phyloP scores from a whole-genome alignment of 2,888 invertebrate species.

The Pseudococcus longispinus region DNA sequence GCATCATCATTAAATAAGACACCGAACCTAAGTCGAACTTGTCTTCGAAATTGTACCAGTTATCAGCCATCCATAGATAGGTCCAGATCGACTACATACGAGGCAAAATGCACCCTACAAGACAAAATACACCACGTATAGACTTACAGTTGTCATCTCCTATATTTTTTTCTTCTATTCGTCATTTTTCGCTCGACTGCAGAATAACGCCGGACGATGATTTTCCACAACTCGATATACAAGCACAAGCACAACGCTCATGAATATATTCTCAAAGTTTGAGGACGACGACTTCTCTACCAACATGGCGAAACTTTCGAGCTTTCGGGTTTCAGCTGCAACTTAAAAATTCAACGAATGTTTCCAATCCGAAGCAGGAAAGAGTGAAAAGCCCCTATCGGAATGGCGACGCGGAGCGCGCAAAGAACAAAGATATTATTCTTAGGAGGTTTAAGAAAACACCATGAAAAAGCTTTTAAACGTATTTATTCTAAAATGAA shows the following conservation, averaged over 20 bases:
- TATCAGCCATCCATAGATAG: background rate
- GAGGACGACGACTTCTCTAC: background rate
- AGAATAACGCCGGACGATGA: background rate
- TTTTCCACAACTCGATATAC: background rate
- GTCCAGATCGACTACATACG: background rate
- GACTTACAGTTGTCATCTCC: background rate
- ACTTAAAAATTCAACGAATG: background rate
- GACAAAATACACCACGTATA: background rate
- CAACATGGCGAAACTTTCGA: background rate
- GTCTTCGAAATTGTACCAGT: conserved; percentile 9
- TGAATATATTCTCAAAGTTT: background rate
- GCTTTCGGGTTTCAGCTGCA: background rate
- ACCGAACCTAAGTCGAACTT: background rate
- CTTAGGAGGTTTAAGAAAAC: conserved; percentile 46
- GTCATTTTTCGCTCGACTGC: background rate
- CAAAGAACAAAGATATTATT: conserved; percentile 49
- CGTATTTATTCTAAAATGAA: conserved; percentile 53
- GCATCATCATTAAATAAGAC: conserved; percentile 6
- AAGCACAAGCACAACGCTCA: background rate
- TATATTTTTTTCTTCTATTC: background rate
- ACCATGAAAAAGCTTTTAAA: conserved; percentile 51
- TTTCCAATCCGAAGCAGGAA: background rate
- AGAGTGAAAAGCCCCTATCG: background rate
- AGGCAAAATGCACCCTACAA: background rate
- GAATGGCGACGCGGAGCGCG: background rate